phyloP scores from a whole-genome alignment of 2,888 invertebrate species.

The Mesorhabditis belari region DNA sequence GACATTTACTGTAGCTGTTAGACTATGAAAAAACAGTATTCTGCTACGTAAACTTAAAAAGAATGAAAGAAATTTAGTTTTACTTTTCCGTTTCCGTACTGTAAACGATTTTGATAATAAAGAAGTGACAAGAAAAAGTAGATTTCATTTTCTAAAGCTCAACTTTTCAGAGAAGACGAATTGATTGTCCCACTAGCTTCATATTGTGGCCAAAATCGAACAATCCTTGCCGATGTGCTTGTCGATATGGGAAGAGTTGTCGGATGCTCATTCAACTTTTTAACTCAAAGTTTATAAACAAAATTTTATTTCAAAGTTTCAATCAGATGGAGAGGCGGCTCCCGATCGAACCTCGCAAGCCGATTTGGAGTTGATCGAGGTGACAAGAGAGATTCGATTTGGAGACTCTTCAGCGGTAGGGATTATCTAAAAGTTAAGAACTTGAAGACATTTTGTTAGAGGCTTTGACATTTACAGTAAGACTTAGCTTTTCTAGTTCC shows the following conservation, averaged over 20 bases:
- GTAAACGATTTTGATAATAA: too few relatives aligned
- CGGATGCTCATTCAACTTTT: constrained; percentile 36
- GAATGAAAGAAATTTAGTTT: too few relatives aligned
- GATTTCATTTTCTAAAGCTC: neutral
- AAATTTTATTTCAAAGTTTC: neutral
- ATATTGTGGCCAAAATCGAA: constrained; percentile 33
- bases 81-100: too few relatives aligned
- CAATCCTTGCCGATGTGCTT: constrained; percentile 65
- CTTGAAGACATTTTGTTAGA: too few relatives aligned
- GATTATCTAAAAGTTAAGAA: too few relatives aligned
- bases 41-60: too few relatives aligned
- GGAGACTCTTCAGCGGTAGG: constrained; percentile 21
- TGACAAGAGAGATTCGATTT: constrained; percentile 14
- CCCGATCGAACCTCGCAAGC: constrained; percentile 2
- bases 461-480: too few relatives aligned
- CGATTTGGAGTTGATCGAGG: constrained; percentile 14
- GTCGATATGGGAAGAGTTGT: constrained; percentile 59
- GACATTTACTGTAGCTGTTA: too few relatives aligned
- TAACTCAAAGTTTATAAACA: constrained; percentile 27
- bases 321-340: neutral
- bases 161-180: constrained; percentile 18
- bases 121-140: constrained; percentile 1
- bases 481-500: too few relatives aligned
- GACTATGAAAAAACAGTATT: too few relatives aligned
- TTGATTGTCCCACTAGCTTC: constrained; percentile 21